Conservation (phyloP, 2,797 vertebrate species). For the Arctocebus calabarensis region DNA sequence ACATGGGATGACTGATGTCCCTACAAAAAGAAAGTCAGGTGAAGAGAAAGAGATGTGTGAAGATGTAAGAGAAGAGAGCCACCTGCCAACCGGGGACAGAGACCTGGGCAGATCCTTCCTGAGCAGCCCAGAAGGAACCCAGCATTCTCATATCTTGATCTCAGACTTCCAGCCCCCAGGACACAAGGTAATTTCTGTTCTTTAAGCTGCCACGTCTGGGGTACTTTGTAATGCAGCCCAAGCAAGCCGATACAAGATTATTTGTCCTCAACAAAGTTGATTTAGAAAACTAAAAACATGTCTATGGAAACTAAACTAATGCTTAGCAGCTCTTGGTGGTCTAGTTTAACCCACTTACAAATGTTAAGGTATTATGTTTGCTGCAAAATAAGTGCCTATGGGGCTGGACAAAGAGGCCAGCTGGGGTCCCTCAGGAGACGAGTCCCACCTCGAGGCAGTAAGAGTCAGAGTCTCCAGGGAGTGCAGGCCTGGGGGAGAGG, state of each 20-base stretch:
- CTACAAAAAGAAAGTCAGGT: accelerated
- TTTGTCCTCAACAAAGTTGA: neutral
- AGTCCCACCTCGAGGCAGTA: neutral
- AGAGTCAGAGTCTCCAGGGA: neutral
- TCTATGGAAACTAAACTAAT: neutral
- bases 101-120: neutral
- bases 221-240: neutral
- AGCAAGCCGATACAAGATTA: neutral
- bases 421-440: neutral
- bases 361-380: neutral
- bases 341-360: neutral
- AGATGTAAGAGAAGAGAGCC: neutral
- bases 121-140: neutral
- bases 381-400: neutral
- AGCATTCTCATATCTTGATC: neutral
- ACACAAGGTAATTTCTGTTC: no score
- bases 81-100: neutral
- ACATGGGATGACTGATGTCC: no score
- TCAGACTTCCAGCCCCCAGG: neutral
- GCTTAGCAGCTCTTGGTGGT: neutral
- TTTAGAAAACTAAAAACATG: neutral
- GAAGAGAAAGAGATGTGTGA: neutral
- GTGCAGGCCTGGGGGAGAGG: neutral
- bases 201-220: neutral
- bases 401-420: neutral